Evolutionary conservation across 2,888 invertebrate genomes (phyloP), one percentile per base, ranked within the genome.

Genomic region (Lycia hirtaria): DNA sequence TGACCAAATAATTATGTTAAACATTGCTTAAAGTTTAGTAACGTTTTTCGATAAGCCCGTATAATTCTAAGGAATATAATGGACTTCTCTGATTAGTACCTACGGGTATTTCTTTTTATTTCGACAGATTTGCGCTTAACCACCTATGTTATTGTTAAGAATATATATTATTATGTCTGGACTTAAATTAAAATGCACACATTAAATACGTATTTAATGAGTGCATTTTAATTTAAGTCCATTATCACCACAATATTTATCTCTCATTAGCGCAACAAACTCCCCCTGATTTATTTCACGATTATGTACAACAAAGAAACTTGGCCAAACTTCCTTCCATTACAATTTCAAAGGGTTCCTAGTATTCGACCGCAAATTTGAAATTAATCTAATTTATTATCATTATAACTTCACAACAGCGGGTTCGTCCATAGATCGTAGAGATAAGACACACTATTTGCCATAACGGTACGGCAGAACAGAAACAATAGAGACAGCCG

Each of bases 401-500:
- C 53, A 64, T 55, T 60, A 66, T 56, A 62, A 62, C 50, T 55
- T 43, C 50, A 55, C 48, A 53, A 58, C 51, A 56, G 44, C 30
- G 50, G 44, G 6, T 28, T 44, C 51, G 55, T 54, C 52, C 38
- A 35, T 48, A 60, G 64, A 63, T 63, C 43, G 56, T 56, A 50
- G 19, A 61, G 64, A 63, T 65, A 65, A 64, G 63, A 64, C 30
- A 53, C 50, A 54, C 48, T 60, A 64, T 67, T 62, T 58, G 63
- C 60, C 30, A 60, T 58, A 60, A 43, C 37, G 47, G 56, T 49
- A 22, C 37, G 19, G 32, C 17, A 15, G 9, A 24, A 6, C 12
- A 30, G 37, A 38, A 79, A 83, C 86, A 84, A 83, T 84, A 76
- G 81, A 76, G 50, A 28, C 17, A 7, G 17, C 30, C 60, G 60